phyloP scores from a whole-genome alignment of 35 echinoderm and acorn worm species.

The Heliocidaris erythrogramma region DNA sequence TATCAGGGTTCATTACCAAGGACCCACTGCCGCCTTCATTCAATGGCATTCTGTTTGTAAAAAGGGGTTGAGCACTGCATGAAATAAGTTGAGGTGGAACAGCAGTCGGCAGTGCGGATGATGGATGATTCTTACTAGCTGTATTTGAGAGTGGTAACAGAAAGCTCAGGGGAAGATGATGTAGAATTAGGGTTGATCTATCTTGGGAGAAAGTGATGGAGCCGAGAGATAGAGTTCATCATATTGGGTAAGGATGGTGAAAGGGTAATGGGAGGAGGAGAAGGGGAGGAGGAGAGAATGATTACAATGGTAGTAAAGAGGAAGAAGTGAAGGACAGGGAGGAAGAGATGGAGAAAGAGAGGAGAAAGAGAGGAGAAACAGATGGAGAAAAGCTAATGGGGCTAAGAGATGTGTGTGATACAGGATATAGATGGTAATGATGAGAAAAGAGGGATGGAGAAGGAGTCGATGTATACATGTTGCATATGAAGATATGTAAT shows the following conservation, averaged over 20 bases:
- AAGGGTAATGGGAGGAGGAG: not conserved
- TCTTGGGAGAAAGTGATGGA: not conserved
- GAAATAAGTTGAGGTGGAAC: not conserved
- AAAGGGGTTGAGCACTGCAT: no score
- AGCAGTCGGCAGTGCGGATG: not conserved
- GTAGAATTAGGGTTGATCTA: not conserved
- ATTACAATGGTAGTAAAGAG: not conserved
- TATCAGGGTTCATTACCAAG: not conserved
- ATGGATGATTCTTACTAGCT: not conserved
- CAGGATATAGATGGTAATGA: no score
- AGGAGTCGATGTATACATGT: no score
- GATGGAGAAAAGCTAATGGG: not conserved
- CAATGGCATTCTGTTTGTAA: no score
- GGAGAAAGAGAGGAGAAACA: not conserved
- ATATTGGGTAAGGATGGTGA: not conserved
- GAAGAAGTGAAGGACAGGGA: not conserved
- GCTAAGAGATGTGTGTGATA: not conserved
- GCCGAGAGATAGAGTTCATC: not conserved
- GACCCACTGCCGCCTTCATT: not conserved
- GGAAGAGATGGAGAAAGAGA: not conserved
- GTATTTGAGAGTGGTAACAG: not conserved
- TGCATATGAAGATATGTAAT: no score
- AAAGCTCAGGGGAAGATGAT: constrained; percentile 10
- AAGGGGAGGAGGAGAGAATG: not conserved
- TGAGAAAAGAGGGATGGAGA: no score